These are phyloP conservation scores for Dipodomys spectabilis DNA, from an alignment of 2,113 vertebrate species.

Conservation along the genomic window DNA sequence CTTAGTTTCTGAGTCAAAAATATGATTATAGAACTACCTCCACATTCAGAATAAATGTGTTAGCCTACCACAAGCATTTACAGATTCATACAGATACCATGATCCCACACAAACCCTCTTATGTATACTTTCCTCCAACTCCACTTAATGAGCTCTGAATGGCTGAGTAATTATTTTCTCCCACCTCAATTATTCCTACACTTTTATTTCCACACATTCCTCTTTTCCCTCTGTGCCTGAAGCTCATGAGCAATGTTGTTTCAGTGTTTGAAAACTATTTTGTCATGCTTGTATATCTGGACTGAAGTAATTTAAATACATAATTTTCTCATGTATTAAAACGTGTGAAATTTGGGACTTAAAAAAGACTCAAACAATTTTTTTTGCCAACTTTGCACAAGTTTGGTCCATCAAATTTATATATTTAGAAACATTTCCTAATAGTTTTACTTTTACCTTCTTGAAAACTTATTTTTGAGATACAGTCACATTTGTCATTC, in stretches of 20 bases:
- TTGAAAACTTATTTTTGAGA: background rate
- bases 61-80: background rate
- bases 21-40: too few species aligned
- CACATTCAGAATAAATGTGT: too few species aligned
- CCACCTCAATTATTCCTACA: background rate
- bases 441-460: constrained; percentile 17
- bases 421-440: background rate
- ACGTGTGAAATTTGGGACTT: background rate
- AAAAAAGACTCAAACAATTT: background rate
- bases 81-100: fast-evolving
- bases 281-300: constrained; percentile 24
- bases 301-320: constrained; percentile 4
- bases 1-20: background rate
- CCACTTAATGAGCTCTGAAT: background rate
- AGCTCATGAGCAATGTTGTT: background rate
- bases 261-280: background rate
- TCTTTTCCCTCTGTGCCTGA: constrained; percentile 7
- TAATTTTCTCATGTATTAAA: background rate
- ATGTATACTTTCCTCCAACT: background rate
- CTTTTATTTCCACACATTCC: background rate
- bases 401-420: background rate
- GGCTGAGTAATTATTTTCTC: background rate
- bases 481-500: constrained; percentile 11
- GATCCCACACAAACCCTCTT: background rate
- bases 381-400: background rate